Conservation (phyloP, 2,113 vertebrate species). For the Tyrannus savana region DNA sequence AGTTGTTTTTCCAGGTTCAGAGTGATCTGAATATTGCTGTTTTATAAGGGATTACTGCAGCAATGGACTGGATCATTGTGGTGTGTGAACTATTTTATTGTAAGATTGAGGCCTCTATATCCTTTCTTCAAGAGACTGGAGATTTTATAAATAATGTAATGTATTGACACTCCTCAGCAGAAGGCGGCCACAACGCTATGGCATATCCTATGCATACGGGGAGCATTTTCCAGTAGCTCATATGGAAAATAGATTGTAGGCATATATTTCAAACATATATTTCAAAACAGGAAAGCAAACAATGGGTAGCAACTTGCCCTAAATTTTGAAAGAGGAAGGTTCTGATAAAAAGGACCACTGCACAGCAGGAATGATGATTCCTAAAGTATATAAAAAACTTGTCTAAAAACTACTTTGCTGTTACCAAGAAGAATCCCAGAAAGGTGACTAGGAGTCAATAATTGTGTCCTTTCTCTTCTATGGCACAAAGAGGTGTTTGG, state of each 20-base stretch:
- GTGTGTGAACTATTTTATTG: background rate
- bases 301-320: background rate
- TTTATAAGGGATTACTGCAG: background rate
- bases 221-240: background rate
- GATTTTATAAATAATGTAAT: background rate
- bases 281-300: background rate
- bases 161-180: background rate
- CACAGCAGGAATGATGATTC: background rate
- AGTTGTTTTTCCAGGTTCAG: background rate
- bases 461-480: background rate
- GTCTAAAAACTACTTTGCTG: background rate
- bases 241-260: background rate
- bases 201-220: background rate
- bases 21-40: background rate
- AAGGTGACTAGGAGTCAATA: background rate
- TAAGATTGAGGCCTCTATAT: background rate
- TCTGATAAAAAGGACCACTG: background rate
- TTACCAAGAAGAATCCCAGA: background rate
- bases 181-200: background rate
- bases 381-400: background rate
- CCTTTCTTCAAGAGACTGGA: background rate
- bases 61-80: accelerated
- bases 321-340: background rate
- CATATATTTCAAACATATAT: background rate
- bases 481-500: background rate